Conservation (phyloP, 2,113 vertebrate genomes). For the Myotis lucifugus region DNA sequence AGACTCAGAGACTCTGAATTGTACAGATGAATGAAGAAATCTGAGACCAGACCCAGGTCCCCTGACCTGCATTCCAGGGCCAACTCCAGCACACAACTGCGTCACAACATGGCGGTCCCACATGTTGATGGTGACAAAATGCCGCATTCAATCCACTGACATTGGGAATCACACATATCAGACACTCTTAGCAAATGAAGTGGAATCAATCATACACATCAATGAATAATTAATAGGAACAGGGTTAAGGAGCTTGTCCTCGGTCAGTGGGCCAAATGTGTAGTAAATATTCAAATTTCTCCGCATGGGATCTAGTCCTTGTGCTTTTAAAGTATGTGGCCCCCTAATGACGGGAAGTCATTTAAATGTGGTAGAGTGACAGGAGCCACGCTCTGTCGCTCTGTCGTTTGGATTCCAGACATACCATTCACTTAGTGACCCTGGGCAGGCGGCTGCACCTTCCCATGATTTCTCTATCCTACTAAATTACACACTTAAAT, state of each 20-base stretch:
- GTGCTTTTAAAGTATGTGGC: neutral
- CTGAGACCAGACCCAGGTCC: neutral
- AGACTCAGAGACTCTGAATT: neutral
- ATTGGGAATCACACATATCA: neutral
- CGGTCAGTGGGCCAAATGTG: neutral
- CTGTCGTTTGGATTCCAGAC: neutral
- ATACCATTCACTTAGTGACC: neutral
- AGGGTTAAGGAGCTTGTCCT: neutral
- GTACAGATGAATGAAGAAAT: rapidly evolving
- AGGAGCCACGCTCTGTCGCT: neutral
- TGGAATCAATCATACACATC: too few relatives aligned
- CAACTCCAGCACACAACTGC: rapidly evolving
- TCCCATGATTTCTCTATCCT: constrained; percentile 7
- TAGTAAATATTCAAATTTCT: neutral
- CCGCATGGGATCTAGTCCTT: neutral
- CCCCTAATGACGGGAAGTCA: neutral
- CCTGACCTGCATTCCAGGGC: neutral
- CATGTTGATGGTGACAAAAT: neutral
- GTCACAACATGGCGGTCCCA: rapidly evolving
- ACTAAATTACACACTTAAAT: constrained; percentile 53
- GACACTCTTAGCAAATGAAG: neutral
- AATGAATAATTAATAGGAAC: neutral
- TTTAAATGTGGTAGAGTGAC: neutral
- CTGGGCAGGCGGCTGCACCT: neutral
- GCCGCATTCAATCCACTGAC: neutral